Base-by-base conservation (phyloP, 2,888 invertebrate species). In the Cheilosia variabilis region DNA sequence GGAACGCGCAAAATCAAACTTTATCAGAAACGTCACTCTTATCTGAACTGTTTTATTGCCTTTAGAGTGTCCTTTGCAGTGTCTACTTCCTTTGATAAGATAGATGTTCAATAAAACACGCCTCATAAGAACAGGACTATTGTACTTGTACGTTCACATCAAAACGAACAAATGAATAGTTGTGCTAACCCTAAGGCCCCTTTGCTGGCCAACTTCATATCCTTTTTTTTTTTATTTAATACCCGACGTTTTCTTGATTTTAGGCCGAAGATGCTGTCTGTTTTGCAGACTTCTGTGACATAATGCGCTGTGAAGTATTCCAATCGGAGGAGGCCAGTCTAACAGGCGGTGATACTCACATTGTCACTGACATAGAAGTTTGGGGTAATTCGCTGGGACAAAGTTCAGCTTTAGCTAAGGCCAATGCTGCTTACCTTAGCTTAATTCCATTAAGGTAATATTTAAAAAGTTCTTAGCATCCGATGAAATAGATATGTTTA, bases 241-340 rank as follows among this genome's bases (percentile, higher is more conserved):
- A 52, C 31, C 2, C 31, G 9, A 47, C 9, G 3, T 31, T 22
- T 55, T 27, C 34, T 41, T n/a, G 3, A 41, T 34, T 83, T 15
- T 90, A 98, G 98, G 97, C 96, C 73, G 97, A 97, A 93, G 97
- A 98, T 92, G 96, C 97, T 86, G 96, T 98, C 89, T 98, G 98
- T 92, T 94, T 98, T 90, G 97, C 98, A 66, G 97, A 98, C 92
- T 98, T 96, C 93, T 98, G 98, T 94, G 98, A 98, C 93, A 97
- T 98, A 89, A 97, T 98, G 96, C 95, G 98, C 88, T 98, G 98
- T 92, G 97, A 98, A 91, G 97, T 98, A 68, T 93, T 97, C 88
- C 94, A 95, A 88, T 95, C 95, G 82, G 95, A 96, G 90, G 96
- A 96, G 86, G 93, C 93, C 65, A 94, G 93, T 83, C 89, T 93